Conservation (phyloP, 2,888 invertebrate species). For the Perdita meconis region DNA sequence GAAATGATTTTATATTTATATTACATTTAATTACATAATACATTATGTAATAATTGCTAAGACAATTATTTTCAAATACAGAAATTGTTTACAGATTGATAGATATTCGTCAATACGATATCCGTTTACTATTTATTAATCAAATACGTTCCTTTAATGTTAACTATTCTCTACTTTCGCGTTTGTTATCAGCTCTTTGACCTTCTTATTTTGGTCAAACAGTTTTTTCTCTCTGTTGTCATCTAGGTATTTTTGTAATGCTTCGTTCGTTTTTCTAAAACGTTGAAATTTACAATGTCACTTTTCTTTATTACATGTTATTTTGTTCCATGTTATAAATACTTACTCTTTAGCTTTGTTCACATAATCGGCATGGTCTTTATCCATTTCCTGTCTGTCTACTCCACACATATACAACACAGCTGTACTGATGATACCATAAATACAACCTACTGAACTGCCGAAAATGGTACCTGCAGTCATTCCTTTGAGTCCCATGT, state of each 20-base stretch:
- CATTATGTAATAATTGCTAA: constrained; percentile 7
- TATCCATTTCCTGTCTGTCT: constrained; percentile 1
- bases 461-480: constrained; percentile 89
- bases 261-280: background rate
- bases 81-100: constrained; percentile 12
- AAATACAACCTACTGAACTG: constrained; percentile 86
- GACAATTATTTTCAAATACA: constrained; percentile 9
- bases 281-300: background rate
- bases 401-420: constrained; percentile 36
- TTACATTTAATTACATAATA: constrained; percentile 18
- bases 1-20: constrained; percentile 6
- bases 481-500: constrained; percentile 89
- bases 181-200: background rate
- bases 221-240: no score
- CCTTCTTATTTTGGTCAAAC: no score
- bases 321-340: no score
- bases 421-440: constrained; percentile 83
- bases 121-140: background rate
- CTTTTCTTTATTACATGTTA: no score
- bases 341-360: constrained; percentile 30
- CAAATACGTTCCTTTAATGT: no score
- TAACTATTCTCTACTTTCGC: background rate
- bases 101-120: background rate
- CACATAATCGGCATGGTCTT: background rate
- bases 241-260: accelerated